phyloP scores from a whole-genome alignment of 2,888 invertebrate genomes.

The Drosophila eohydei region DNA sequence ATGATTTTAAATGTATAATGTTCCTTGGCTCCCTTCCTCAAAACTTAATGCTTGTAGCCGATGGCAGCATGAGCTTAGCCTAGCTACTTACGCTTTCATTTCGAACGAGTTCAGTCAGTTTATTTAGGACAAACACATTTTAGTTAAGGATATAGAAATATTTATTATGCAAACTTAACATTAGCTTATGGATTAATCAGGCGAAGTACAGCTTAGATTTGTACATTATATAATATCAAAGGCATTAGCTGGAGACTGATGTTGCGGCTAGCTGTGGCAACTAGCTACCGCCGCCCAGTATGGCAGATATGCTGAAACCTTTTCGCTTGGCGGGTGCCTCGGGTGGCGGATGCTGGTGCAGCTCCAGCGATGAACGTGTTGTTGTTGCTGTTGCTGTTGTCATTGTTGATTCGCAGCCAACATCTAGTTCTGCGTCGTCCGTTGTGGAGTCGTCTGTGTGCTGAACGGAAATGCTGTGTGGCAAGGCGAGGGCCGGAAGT shows the following conservation, averaged over 20 bases:
- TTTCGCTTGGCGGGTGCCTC: conserved; percentile 74
- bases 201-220: conserved; percentile 43
- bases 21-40: no score
- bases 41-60: no score
- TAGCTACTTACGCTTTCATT: not conserved
- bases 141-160: not conserved
- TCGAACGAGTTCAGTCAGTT: not conserved
- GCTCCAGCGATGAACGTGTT: conserved; percentile 34
- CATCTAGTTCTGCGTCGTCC: conserved; percentile 70
- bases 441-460: conserved; percentile 58
- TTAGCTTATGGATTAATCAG: conserved; percentile 63
- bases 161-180: conserved; percentile 34
- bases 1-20: no score
- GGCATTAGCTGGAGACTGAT: conserved; percentile 5
- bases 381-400: conserved; percentile 33
- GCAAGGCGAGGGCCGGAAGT: conserved; percentile 65
- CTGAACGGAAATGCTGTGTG: conserved; percentile 58
- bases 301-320: conserved; percentile 85
- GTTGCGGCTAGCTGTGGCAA: not conserved
- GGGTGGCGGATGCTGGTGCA: conserved; percentile 48
- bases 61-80: no score
- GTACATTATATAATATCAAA: conserved; percentile 43
- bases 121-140: not conserved
- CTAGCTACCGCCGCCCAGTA: conserved; percentile 82
- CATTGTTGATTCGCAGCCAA: conserved; percentile 58